Evolutionary conservation across 2,888 invertebrate genomes (phyloP), one percentile per base, ranked within the genome.

Genomic region (Deilephila porcellus): DNA sequence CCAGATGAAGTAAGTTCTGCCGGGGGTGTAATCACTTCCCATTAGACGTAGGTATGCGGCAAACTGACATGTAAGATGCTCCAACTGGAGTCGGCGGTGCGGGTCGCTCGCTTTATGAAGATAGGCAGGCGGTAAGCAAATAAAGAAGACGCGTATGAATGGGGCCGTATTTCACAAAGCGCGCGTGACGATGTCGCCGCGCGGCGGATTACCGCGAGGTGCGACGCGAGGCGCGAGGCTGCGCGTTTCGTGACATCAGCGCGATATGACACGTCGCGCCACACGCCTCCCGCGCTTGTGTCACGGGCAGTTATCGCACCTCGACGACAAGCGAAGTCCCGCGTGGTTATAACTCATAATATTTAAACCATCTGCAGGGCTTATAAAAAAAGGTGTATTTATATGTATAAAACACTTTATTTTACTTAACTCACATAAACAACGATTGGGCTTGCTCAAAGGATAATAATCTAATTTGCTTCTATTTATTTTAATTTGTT

Each of bases 121-220:
- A 63, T 37, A 37, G 63, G 45, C 45, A 64, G 32, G 32, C 62
- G 62, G 64, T 20, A 20, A 45, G 64, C 64, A 64, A 64, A 64
- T 64, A 64, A 64, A 45, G 19, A n/a, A 64, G 20, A 45, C 64
- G 37, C 20, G 14, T 64, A 64, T 64, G 64, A 45, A 64, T 20
- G 45, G n/a, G 20, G 37, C 45, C 45, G 45, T 64, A 64, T 64
- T 64, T 64, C 45, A 45, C 37, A 20, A 45, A 64, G 29, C 60
- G 60, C 7, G 62, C 62, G 62, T 62, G 64, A 11, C 45, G 64
- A 1, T 14, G 37, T 11, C 37, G 14, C 34, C 64, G 37, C 45
- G 32, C 32, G 20, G 4, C 20, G 64, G 64, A 64, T 64, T 64
- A 64, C 11, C 64, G 37, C 32, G 64, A 45, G 14, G 45, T 19